These are phyloP conservation scores for Staurois parvus DNA, from an alignment of 2,797 vertebrate species.

Conservation along the genomic window DNA sequence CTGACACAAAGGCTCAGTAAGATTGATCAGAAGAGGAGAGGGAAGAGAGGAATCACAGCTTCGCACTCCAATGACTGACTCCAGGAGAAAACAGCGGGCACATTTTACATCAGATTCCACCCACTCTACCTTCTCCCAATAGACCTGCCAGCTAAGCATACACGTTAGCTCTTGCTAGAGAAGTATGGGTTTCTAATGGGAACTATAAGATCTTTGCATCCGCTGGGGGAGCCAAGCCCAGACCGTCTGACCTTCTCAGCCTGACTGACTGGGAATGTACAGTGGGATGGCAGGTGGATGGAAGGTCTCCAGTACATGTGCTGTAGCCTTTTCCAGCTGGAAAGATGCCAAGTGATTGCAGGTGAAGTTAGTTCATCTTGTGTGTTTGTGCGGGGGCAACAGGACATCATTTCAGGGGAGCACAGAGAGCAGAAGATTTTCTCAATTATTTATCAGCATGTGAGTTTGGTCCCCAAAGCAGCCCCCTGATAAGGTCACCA, in stretches of 20 bases:
- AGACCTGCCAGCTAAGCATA: background rate
- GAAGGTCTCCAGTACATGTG: too few species aligned
- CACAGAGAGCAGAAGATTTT: too few species aligned
- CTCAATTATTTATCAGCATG: too few species aligned
- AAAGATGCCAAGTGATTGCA: too few species aligned
- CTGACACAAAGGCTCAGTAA: constrained; percentile 23
- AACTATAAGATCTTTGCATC: constrained; percentile 12
- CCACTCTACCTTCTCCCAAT: background rate
- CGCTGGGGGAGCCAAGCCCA: background rate
- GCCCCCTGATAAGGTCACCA: too few species aligned
- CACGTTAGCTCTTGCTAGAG: constrained; percentile 17
- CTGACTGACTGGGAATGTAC: constrained; percentile 8
- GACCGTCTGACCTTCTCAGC: constrained; percentile 53
- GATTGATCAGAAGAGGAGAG: constrained; percentile 26
- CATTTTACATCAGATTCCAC: constrained; percentile 17
- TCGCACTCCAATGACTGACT: constrained; percentile 4
- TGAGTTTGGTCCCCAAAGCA: too few species aligned
- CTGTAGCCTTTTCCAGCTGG: too few species aligned
- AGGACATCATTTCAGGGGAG: too few species aligned
- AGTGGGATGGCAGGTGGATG: background rate
- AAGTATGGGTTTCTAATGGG: constrained; percentile 39
- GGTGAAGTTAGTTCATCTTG: too few species aligned
- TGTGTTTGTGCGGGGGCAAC: too few species aligned
- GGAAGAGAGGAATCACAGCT: background rate
- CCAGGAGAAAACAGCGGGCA: constrained; percentile 16